phyloP scores from a whole-genome alignment of 1,140 invertebrate genomes.

The Megalopta genalis region DNA sequence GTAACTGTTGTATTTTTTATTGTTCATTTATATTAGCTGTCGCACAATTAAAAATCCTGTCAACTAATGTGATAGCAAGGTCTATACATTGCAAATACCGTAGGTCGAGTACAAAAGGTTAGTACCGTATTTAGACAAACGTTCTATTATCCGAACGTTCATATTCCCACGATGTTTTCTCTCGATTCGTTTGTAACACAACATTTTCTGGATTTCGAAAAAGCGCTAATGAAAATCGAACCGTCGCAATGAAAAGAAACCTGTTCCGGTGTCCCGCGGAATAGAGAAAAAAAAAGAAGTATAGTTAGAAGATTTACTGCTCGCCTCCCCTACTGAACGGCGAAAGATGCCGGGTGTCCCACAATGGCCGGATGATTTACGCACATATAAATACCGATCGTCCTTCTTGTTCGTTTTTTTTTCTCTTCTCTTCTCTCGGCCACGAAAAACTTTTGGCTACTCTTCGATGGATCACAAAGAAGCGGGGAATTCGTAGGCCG shows the following conservation, averaged over 20 bases:
- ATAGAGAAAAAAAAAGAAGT: background rate
- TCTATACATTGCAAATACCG: too few relatives aligned
- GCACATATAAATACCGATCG: conserved; percentile 68
- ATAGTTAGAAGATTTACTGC: conserved; percentile 50
- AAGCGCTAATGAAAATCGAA: background rate
- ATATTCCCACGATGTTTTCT: too few relatives aligned
- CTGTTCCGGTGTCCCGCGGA: background rate
- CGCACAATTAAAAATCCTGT: too few relatives aligned
- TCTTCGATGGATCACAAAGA: conserved; percentile 56
- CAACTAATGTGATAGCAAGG: too few relatives aligned
- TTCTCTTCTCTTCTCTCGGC: background rate
- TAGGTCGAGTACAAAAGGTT: too few relatives aligned
- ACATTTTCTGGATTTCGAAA: too few relatives aligned
- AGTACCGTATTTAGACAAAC: too few relatives aligned
- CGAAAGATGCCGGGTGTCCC: conserved; percentile 20
- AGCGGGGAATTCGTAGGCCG: conserved; percentile 49
- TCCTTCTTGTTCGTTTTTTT: conserved; percentile 13
- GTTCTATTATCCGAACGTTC: too few relatives aligned
- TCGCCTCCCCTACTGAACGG: conserved; percentile 6
- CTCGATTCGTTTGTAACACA: too few relatives aligned
- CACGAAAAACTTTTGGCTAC: conserved; percentile 44
- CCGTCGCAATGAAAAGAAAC: background rate
- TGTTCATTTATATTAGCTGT: too few relatives aligned
- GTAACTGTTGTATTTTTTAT: too few relatives aligned
- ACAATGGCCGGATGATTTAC: conserved; percentile 67